Evolutionary conservation across 1,140 invertebrate genomes (phyloP), one percentile per base, ranked within the genome.

Genomic region (Trachymyrmex cornetzi): DNA sequence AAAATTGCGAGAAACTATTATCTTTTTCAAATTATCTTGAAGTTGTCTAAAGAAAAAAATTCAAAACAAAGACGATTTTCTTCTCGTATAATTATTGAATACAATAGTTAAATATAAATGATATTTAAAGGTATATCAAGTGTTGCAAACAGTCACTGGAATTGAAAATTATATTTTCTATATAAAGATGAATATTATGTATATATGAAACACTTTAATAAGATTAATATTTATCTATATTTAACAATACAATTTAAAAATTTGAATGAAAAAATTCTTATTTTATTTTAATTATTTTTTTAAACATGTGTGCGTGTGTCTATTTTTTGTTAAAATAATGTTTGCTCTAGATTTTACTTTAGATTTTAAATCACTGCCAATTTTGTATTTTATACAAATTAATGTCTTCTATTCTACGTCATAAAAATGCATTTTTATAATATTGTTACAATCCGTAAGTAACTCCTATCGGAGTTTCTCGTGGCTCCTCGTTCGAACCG

Each of bases 401-500:
- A 6, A 34, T 4, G 9, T 69, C 44, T 61, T 24, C 38, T n/a
- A 7, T n/a, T 9, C 9, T 44, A 44, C n/a, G 9, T 16, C 24
- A 16, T 64, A 64, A 77, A 74, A 64, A 12, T 44, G 12, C 11
- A 1, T 69, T 69, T 22, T 77, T n/a, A 24, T 19, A n/a, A 77
- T 44, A 59, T 64, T 27, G 11, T 44, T 64, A 14, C 75, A 24
- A 48, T 63, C 11, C 34, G 59, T 77, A 48, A 74, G 50, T 74
- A 19, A n/a, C 3, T 53, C 4, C 55, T 24, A 75, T 63, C 57
- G 55, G 55, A 63, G 30, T 63, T 63, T 38, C 38, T 44, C 75
- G 14, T 77, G 55, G 75, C 57, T 48, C 59, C 75, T 63, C 34
- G 12, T 63, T 22, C 57, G 57, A 77, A 81, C 77, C 77, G 48